Conservation (phyloP, 2,113 vertebrate genomes). For the Amblyopsis rosae region DNA sequence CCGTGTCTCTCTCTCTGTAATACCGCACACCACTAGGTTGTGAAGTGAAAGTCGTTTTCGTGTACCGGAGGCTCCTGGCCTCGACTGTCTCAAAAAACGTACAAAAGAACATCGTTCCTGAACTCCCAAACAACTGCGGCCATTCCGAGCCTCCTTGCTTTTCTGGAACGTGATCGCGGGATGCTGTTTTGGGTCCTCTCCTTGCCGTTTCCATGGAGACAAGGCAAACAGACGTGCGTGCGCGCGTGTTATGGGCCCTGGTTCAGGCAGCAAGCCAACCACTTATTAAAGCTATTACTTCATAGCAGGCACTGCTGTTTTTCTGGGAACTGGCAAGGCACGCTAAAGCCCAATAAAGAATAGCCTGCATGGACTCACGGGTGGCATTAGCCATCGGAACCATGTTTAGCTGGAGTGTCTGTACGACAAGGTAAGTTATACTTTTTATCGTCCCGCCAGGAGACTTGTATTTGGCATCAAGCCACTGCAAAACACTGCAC, state of each 20-base stretch:
- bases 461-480: too few relatives aligned
- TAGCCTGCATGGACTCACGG: conserved; percentile 40
- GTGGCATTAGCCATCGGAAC: too few relatives aligned
- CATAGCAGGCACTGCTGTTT: conserved; percentile 49
- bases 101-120: conserved; percentile 25
- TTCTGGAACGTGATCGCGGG: conserved; percentile 34
- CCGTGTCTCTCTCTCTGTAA: not conserved
- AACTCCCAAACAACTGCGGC: conserved; percentile 3
- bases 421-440: too few relatives aligned
- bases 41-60: conserved; percentile 40
- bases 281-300: conserved; percentile 62
- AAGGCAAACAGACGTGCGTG: conserved; percentile 46
- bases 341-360: conserved; percentile 50
- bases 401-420: too few relatives aligned
- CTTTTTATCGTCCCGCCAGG: too few relatives aligned
- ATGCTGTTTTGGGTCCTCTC: conserved; percentile 26
- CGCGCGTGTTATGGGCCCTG: conserved; percentile 24
- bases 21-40: not conserved
- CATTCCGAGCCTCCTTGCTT: conserved; percentile 16
- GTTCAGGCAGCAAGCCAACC: conserved; percentile 40
- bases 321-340: conserved; percentile 47
- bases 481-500: too few relatives aligned
- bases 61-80: conserved; percentile 31
- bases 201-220: conserved; percentile 60
- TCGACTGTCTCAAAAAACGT: conserved; percentile 27